Evolutionary conservation across 2,113 vertebrate species (phyloP).

Genomic region (Fukomys damarensis): DNA sequence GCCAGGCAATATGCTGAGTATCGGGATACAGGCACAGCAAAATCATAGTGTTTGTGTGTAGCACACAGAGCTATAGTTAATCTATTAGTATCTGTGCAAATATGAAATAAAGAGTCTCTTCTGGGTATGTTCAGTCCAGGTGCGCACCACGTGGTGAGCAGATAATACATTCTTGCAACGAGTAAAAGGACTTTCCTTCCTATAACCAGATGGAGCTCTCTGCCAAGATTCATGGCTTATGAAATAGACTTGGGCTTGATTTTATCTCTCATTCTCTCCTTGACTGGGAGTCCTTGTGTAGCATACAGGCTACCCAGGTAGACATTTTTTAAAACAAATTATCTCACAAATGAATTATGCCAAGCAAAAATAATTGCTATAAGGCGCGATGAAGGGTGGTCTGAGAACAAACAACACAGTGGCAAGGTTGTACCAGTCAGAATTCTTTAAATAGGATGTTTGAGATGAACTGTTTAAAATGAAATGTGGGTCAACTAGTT

Average conservation of each 20-base stretch:
- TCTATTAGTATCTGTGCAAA: neutral
- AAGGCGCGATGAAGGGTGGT: neutral
- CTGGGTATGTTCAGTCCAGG: neutral
- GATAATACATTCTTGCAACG: neutral
- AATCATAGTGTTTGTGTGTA: neutral
- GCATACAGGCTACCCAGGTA: rapidly evolving
- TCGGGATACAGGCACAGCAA: neutral
- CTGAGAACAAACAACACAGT: neutral
- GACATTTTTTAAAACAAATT: neutral
- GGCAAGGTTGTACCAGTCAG: neutral
- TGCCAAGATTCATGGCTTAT: neutral
- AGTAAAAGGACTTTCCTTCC: neutral
- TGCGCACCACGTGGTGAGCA: neutral
- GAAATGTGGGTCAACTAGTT: neutral
- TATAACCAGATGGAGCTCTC: neutral
- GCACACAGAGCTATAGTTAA: neutral
- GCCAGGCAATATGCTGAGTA: neutral
- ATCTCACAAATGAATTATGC: neutral
- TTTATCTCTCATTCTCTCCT: neutral
- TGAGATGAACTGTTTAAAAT: neutral
- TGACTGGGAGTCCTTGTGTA: neutral
- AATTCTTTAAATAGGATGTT: neutral
- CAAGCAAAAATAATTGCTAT: neutral
- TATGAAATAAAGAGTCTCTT: neutral
- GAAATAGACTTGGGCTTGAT: neutral